Evolutionary conservation across 2,797 vertebrate genomes (phyloP).

Genomic region (Lepus townsendii): DNA sequence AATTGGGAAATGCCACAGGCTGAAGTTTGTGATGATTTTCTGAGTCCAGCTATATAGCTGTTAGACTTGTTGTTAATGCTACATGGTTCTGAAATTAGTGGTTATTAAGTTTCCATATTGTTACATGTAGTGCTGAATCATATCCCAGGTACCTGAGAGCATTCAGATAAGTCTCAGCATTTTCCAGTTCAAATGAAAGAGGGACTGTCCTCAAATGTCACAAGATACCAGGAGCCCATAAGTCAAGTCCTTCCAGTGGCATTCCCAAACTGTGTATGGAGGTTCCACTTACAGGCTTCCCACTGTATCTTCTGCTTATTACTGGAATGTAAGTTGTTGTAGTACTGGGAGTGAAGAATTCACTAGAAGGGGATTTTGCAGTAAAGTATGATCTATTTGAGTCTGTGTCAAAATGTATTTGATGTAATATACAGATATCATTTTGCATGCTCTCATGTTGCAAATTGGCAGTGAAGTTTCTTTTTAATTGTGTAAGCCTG

Average conservation of each 20-base stretch:
- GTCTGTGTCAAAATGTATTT: slow-evolving; percentile 37
- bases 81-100: slow-evolving; percentile 12
- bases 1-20: slow-evolving; percentile 23
- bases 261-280: background rate
- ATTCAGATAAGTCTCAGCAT: background rate
- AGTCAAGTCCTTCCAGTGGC: slow-evolving; percentile 24
- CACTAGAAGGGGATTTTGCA: slow-evolving; percentile 19
- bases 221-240: background rate
- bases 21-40: slow-evolving; percentile 12
- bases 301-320: slow-evolving; percentile 42
- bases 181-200: slow-evolving; percentile 26
- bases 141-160: background rate
- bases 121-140: slow-evolving; percentile 16
- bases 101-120: slow-evolving; percentile 27
- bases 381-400: slow-evolving; percentile 38
- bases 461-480: slow-evolving; percentile 12
- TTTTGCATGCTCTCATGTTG: slow-evolving; percentile 33
- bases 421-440: background rate
- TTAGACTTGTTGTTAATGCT: slow-evolving; percentile 40
- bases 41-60: background rate
- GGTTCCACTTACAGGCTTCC: background rate
- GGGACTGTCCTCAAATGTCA: background rate
- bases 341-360: background rate
- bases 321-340: background rate
- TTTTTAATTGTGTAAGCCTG: background rate